Conservation (phyloP, 35 echinoderm and acorn worm genomes). For the Apostichopus japonicus region DNA sequence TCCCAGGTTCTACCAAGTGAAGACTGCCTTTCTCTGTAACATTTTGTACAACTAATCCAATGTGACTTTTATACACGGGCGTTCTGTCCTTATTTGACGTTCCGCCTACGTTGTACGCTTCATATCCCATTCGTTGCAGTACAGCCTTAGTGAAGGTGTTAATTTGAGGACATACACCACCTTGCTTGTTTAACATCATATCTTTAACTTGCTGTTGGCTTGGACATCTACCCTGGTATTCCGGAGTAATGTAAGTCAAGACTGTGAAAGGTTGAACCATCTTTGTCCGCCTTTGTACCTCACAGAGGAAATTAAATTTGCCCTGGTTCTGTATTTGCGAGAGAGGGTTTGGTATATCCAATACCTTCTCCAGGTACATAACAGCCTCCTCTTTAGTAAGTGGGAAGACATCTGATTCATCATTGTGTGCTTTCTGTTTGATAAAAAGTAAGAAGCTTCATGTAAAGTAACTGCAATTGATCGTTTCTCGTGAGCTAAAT, state of each 20-base stretch:
- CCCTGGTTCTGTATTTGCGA: neutral
- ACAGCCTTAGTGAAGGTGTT: constrained; percentile 9
- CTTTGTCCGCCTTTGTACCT: neutral
- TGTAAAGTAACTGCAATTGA: too few relatives aligned
- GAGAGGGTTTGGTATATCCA: neutral
- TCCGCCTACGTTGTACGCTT: neutral
- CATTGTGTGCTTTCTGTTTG: neutral
- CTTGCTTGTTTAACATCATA: neutral
- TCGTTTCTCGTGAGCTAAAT: too few relatives aligned
- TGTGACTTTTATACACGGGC: neutral
- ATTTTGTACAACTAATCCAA: neutral
- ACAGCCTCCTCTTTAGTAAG: neutral
- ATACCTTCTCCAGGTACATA: neutral
- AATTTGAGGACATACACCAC: neutral
- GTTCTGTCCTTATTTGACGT: neutral
- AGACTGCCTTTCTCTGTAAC: neutral
- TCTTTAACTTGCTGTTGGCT: neutral
- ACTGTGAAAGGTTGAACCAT: neutral
- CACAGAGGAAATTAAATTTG: neutral
- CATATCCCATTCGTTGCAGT: neutral
- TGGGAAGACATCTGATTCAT: neutral
- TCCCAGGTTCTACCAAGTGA: constrained; percentile 17
- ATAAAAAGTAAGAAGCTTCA: too few relatives aligned
- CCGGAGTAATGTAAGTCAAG: neutral
- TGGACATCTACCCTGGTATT: neutral